phyloP scores from a whole-genome alignment of 1,140 invertebrate genomes.

The Ephestia elutella region DNA sequence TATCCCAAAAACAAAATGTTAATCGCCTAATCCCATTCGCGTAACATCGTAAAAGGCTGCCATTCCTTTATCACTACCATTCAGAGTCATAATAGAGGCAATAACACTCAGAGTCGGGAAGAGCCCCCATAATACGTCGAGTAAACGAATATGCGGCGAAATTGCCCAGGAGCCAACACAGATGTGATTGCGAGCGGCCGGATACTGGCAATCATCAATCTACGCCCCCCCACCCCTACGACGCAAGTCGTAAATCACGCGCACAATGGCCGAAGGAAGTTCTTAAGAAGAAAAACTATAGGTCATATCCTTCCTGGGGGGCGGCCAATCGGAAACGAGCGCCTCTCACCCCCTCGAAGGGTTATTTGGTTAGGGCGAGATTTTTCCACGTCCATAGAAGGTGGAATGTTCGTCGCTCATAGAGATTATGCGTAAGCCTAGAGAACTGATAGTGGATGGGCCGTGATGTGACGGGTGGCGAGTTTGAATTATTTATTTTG shows the following conservation, averaged over 20 bases:
- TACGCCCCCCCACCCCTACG: conserved; percentile 30
- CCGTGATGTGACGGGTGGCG: conserved; percentile 17
- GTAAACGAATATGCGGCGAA: conserved; percentile 67
- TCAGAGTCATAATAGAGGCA: conserved; percentile 54
- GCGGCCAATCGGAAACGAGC: conserved; percentile 64
- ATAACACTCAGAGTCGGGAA: conserved; percentile 61
- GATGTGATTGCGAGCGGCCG: conserved; percentile 48
- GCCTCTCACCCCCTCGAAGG: conserved; percentile 14
- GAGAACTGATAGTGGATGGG: conserved; percentile 15
- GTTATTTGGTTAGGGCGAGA: conserved; percentile 45
- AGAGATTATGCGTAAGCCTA: conserved; percentile 38
- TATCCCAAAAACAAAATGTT: conserved; percentile 9
- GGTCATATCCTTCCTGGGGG: conserved; percentile 70
- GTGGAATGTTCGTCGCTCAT: conserved; percentile 39
- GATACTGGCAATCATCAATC: conserved; percentile 53
- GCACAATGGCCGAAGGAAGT: conserved; percentile 67
- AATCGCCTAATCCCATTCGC: conserved; percentile 26
- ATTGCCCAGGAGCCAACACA: conserved; percentile 33
- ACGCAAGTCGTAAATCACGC: conserved; percentile 60
- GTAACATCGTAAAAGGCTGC: conserved; percentile 25
- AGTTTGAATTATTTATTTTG: conserved; percentile 38
- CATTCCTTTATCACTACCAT: conserved; percentile 31
- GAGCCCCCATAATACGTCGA: conserved; percentile 56
- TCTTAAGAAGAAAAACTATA: conserved; percentile 72
- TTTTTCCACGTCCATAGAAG: conserved; percentile 45